A percentile compares a stretch with the other conserved stretches of the same genome.
Conservation (phyloP, 1,140 invertebrate species). For the Nasonia giraulti region DNA sequence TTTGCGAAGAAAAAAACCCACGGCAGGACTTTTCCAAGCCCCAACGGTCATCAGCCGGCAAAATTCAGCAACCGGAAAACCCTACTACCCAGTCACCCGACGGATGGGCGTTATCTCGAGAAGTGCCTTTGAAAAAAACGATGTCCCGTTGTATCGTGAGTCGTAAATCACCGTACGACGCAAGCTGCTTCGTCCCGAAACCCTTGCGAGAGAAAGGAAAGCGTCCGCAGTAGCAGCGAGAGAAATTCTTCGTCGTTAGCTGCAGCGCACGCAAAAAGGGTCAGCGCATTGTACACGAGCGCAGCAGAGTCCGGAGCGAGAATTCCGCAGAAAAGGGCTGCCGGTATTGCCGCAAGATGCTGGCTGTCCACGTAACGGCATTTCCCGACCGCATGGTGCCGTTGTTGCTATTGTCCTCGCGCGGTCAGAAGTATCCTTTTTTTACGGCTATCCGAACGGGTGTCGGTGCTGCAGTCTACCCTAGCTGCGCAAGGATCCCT, state of each 20-base stretch:
- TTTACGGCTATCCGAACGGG: constrained; percentile 65
- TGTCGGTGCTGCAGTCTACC: constrained; percentile 23
- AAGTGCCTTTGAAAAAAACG: constrained; percentile 13
- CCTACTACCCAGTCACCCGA: not conserved
- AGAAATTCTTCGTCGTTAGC: not conserved
- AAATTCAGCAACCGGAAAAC: not conserved
- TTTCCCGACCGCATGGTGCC: constrained; percentile 49
- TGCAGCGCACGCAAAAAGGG: constrained; percentile 54
- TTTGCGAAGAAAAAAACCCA: too few relatives aligned
- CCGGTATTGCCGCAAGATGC: not conserved
- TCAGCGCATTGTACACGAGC: too few relatives aligned
- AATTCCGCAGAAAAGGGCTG: constrained; percentile 56
- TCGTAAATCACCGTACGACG: constrained; percentile 26
- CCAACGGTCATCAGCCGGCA: too few relatives aligned
- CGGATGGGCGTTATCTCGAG: not conserved
- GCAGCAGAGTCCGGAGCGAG: too few relatives aligned
- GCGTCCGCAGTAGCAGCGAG: not conserved
- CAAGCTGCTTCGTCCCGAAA: not conserved
- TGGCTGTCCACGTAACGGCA: constrained; percentile 53
- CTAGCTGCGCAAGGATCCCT: constrained; percentile 55
- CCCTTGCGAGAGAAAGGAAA: not conserved
- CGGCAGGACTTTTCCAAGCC: too few relatives aligned
- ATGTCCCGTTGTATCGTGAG: not conserved
- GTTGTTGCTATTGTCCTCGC: constrained; percentile 53
- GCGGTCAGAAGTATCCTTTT: constrained; percentile 42